Evolutionary conservation across 1,140 invertebrate species (phyloP).

Genomic region (Drosophila bocqueti): DNA sequence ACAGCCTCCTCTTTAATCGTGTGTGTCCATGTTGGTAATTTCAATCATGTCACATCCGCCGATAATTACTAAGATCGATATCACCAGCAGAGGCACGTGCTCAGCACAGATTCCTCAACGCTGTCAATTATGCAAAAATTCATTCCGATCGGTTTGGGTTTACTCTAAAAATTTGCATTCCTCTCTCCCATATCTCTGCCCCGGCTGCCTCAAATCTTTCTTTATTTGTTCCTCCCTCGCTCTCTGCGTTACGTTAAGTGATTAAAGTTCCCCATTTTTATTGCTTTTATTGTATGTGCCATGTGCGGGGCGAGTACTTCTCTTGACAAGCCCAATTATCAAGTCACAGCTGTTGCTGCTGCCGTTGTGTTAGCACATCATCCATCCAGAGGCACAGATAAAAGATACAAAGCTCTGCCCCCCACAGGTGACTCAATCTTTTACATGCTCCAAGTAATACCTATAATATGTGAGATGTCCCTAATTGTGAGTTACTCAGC

Average conservation of each 20-base stretch:
- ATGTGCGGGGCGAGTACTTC: slow-evolving; percentile 33
- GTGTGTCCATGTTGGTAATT: not conserved
- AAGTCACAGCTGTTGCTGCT: slow-evolving; percentile 59
- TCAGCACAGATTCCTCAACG: slow-evolving; percentile 33
- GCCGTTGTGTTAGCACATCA: slow-evolving; percentile 40
- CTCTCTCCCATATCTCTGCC: not conserved
- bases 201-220: not conserved
- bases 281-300: slow-evolving; percentile 17
- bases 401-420: slow-evolving; percentile 9
- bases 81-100: slow-evolving; percentile 33
- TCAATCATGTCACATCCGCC: slow-evolving; percentile 10
- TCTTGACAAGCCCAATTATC: slow-evolving; percentile 72
- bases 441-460: slow-evolving; percentile 5
- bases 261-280: slow-evolving; percentile 22
- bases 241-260: slow-evolving; percentile 27
- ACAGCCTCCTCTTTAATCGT: not conserved
- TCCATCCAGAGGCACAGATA: slow-evolving; percentile 10
- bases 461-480: not conserved
- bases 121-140: slow-evolving; percentile 45
- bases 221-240: slow-evolving; percentile 31
- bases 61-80: slow-evolving; percentile 44
- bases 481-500: slow-evolving; percentile 30
- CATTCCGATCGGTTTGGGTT: slow-evolving; percentile 16
- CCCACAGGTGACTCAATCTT: slow-evolving; percentile 19
- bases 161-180: slow-evolving; percentile 18